Evolutionary conservation across 2,113 vertebrate species (phyloP).

Genomic region (Arothron firmamentum): DNA sequence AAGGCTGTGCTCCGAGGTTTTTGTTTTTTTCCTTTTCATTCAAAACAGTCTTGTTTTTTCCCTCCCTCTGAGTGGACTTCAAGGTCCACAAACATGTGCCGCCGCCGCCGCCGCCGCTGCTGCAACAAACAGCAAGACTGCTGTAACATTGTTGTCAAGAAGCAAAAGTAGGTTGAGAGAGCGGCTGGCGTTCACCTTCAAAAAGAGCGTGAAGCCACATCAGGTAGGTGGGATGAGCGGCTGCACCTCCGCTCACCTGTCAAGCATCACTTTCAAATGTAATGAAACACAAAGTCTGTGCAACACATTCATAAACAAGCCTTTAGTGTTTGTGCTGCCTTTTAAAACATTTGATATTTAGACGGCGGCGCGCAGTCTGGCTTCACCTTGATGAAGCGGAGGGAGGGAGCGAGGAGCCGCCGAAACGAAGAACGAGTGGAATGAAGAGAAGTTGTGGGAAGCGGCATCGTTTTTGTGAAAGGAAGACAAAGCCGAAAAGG

Average conservation of each 20-base stretch:
- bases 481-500: constrained; percentile 68
- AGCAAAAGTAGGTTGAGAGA: constrained; percentile 61
- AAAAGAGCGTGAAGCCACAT: constrained; percentile 24
- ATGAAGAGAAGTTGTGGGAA: constrained; percentile 46
- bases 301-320: constrained; percentile 42
- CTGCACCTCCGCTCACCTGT: constrained; percentile 27
- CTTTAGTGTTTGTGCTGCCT: constrained; percentile 42
- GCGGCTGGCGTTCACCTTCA: constrained; percentile 54
- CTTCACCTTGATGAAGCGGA: constrained; percentile 64
- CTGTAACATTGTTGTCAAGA: constrained; percentile 64
- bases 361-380: constrained; percentile 37
- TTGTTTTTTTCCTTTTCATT: constrained; percentile 64
- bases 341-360: constrained; percentile 66
- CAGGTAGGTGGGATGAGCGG: constrained; percentile 26
- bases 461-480: constrained; percentile 50
- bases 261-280: constrained; percentile 41
- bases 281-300: constrained; percentile 26
- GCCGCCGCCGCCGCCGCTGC: constrained; percentile 50
- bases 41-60: constrained; percentile 67
- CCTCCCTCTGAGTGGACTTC: constrained; percentile 65
- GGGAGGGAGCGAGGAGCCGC: constrained; percentile 1
- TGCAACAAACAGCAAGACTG: constrained; percentile 71
- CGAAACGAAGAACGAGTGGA: constrained; percentile 41
- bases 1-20: constrained; percentile 85
- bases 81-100: constrained; percentile 67